Evolutionary conservation across 1,140 invertebrate genomes (phyloP).

Genomic region (Pinna nobilis): DNA sequence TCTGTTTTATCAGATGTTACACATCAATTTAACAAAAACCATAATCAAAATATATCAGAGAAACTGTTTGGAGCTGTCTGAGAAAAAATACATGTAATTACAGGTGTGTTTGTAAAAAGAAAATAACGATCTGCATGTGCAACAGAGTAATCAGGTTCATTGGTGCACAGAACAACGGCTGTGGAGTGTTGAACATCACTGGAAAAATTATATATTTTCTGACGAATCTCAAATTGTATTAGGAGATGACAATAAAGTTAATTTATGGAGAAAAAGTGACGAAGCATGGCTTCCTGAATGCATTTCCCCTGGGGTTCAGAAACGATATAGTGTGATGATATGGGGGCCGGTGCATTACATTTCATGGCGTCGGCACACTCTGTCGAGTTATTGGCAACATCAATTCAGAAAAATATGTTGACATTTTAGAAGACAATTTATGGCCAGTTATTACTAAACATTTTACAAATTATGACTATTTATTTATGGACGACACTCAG

Average conservation of each 20-base stretch:
- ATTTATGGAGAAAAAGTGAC: constrained; percentile 17
- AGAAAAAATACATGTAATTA: too few relatives aligned
- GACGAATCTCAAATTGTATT: constrained; percentile 20
- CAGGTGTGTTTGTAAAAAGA: too few relatives aligned
- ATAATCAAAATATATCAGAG: too few relatives aligned
- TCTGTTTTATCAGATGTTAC: too few relatives aligned
- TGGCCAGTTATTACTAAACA: constrained; percentile 24
- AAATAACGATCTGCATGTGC: too few relatives aligned
- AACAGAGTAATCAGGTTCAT: too few relatives aligned
- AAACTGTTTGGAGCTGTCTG: too few relatives aligned
- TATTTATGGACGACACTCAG: constrained; percentile 32
- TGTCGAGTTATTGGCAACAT: constrained; percentile 20
- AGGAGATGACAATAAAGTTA: neutral
- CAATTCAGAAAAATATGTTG: constrained; percentile 22
- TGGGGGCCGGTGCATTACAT: constrained; percentile 15
- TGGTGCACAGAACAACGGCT: too few relatives aligned
- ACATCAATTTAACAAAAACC: too few relatives aligned
- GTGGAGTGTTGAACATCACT: neutral
- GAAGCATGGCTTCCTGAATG: constrained; percentile 21
- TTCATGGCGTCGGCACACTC: constrained; percentile 11
- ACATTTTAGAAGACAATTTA: constrained; percentile 22
- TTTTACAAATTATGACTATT: neutral
- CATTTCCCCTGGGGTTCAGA: too few relatives aligned
- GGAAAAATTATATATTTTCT: constrained; percentile 27
- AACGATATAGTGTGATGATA: constrained; percentile 32